Evolutionary conservation across 2,113 vertebrate species (phyloP).

Genomic region (Anarrhichthys ocellatus): DNA sequence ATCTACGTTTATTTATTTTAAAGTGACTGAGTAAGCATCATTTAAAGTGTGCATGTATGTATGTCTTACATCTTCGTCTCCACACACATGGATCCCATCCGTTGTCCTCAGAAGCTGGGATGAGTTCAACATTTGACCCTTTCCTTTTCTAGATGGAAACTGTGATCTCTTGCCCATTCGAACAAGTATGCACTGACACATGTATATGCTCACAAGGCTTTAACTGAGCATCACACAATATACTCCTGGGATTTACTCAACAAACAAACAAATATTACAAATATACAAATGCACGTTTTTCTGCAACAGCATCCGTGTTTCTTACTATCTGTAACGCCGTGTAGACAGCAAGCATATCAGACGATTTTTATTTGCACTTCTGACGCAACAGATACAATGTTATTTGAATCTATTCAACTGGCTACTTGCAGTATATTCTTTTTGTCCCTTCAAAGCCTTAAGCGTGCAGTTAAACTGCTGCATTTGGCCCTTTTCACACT

Average conservation of each 20-base stretch:
- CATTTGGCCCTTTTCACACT: not conserved
- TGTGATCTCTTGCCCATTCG: slow-evolving; percentile 41
- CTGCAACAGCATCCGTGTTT: not conserved
- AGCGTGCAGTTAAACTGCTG: not conserved
- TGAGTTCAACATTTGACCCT: slow-evolving; percentile 62
- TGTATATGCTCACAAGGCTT: not conserved
- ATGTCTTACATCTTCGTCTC: slow-evolving; percentile 30
- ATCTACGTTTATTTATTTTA: not conserved
- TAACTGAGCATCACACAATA: not conserved
- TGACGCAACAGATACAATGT: not conserved
- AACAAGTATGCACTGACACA: not conserved
- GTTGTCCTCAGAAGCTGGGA: slow-evolving; percentile 55
- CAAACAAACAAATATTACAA: too few relatives aligned
- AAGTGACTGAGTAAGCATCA: not conserved
- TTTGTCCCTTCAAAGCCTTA: not conserved
- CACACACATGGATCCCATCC: slow-evolving; percentile 73
- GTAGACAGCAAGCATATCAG: not conserved
- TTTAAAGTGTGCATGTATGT: not conserved
- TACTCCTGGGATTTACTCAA: not conserved
- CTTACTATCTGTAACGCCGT: not conserved
- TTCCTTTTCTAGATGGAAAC: slow-evolving; percentile 37
- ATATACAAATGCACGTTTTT: not conserved
- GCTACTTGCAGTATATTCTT: not conserved
- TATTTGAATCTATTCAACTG: not conserved
- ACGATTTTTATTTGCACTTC: not conserved